Evolutionary conservation across 2,888 invertebrate genomes (phyloP).

Genomic region (Drosophila rellima): DNA sequence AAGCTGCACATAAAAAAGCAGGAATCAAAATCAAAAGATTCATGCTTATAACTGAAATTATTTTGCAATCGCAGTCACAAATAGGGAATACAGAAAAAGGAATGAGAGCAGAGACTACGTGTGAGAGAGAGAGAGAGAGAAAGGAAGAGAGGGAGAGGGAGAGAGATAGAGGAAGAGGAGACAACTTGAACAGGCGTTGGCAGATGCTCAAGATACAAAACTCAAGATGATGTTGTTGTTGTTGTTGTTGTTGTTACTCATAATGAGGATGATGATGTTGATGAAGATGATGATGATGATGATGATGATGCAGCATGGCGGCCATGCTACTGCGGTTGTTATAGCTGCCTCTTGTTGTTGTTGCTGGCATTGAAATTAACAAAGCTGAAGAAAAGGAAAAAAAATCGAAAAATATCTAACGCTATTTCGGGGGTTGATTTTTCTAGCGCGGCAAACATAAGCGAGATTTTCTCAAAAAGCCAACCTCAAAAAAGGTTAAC

Average conservation of each 20-base stretch:
- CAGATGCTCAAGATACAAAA: conserved; percentile 58
- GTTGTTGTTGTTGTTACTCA: not conserved
- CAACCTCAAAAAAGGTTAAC: conserved; percentile 55
- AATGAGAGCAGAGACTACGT: conserved; percentile 5
- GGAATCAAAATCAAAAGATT: conserved; percentile 5
- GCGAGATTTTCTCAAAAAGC: conserved; percentile 34
- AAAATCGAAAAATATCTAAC: conserved; percentile 69
- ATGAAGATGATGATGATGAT: conserved; percentile 8
- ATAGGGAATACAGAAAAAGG: conserved; percentile 18
- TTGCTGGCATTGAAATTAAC: conserved; percentile 34
- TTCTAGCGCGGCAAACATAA: conserved; percentile 33
- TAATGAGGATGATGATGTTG: conserved; percentile 7
- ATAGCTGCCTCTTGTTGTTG: conserved; percentile 13
- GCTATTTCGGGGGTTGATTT: conserved; percentile 73
- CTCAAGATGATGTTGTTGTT: conserved; percentile 12
- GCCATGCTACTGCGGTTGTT: conserved; percentile 34
- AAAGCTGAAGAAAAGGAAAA: conserved; percentile 1
- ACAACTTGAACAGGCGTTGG: conserved; percentile 38
- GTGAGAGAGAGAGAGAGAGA: not conserved
- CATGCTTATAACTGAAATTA: conserved; percentile 11
- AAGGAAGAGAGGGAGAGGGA: not conserved
- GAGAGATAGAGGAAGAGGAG: conserved; percentile 12
- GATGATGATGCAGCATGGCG: conserved; percentile 55
- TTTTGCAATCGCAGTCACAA: conserved; percentile 25
- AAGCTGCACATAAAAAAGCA: not conserved